Conservation (phyloP, 2,888 invertebrate species). For the Lordiphosa andalusiaca region DNA sequence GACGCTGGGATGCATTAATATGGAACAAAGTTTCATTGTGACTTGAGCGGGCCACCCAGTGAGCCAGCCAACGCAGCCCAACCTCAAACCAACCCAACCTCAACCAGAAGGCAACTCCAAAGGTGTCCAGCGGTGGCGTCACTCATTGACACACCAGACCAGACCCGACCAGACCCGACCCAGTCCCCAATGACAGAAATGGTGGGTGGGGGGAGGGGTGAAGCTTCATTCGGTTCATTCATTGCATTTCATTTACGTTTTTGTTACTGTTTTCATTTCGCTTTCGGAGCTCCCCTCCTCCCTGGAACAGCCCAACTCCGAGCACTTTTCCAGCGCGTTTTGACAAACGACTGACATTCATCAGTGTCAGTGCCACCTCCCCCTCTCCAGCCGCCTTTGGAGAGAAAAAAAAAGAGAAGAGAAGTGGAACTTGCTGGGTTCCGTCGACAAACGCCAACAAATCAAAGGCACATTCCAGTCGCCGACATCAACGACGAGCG, state of each 20-base stretch:
- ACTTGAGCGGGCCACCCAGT: constrained; percentile 26
- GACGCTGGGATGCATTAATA: constrained; percentile 26
- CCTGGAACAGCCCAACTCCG: constrained; percentile 7
- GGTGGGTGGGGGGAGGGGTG: constrained; percentile 11
- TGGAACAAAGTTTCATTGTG: constrained; percentile 20
- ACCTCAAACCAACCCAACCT: constrained; percentile 26
- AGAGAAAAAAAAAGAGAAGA: constrained; percentile 5
- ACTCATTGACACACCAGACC: constrained; percentile 53
- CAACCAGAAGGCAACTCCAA: constrained; percentile 42
- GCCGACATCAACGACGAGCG: constrained; percentile 36
- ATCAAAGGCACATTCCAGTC: constrained; percentile 69
- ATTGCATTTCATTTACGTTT: constrained; percentile 49
- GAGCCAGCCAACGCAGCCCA: constrained; percentile 2
- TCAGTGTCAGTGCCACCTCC: constrained; percentile 70
- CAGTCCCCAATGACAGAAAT: constrained; percentile 13
- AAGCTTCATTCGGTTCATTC: constrained; percentile 32
- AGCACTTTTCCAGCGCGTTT: constrained; percentile 68
- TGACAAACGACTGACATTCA: constrained; percentile 79
- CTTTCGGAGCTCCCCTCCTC: constrained; percentile 22
- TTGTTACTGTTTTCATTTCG: constrained; percentile 58
- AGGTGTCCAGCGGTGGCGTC: constrained; percentile 64
- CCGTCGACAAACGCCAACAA: constrained; percentile 53
- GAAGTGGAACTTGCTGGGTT: constrained; percentile 21
- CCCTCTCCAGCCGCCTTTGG: constrained; percentile 11
- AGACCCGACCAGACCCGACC: constrained; percentile 22